Evolutionary conservation across 1,140 invertebrate species (phyloP).

Genomic region (Fopius arisanus): DNA sequence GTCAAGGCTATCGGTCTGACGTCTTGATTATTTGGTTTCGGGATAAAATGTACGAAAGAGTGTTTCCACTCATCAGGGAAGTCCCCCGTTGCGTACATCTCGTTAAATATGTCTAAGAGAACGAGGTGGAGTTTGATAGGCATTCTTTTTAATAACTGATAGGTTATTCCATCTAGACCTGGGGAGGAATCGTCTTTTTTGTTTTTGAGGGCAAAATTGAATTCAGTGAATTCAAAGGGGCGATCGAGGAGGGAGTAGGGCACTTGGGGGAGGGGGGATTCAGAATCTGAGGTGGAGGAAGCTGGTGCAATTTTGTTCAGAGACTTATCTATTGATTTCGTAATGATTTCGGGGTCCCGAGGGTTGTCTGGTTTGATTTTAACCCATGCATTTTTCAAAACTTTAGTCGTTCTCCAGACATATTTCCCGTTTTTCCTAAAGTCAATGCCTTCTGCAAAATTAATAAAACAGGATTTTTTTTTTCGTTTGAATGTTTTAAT

Average conservation of each 20-base stretch:
- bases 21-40: neutral
- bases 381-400: constrained; percentile 29
- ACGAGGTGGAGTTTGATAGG: constrained; percentile 19
- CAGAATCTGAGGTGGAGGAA: neutral
- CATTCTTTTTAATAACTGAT: constrained; percentile 16
- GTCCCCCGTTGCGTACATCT: neutral
- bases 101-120: constrained; percentile 25
- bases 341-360: neutral
- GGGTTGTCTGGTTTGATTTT: constrained; percentile 13
- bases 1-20: constrained; percentile 19
- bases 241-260: neutral
- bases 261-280: neutral
- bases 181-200: constrained; percentile 5
- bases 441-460: constrained; percentile 13
- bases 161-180: constrained; percentile 22
- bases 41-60: constrained; percentile 17
- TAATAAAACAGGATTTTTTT: constrained; percentile 7
- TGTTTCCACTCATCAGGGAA: constrained; percentile 9
- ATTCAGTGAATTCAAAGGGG: constrained; percentile 17
- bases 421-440: neutral
- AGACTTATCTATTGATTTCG: neutral
- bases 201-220: neutral
- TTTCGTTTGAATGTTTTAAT: constrained; percentile 15
- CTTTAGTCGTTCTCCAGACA: too few relatives aligned
- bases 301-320: constrained; percentile 13